Conservation (phyloP, 2,797 vertebrate genomes). For the Crocodylus rhombifer region DNA sequence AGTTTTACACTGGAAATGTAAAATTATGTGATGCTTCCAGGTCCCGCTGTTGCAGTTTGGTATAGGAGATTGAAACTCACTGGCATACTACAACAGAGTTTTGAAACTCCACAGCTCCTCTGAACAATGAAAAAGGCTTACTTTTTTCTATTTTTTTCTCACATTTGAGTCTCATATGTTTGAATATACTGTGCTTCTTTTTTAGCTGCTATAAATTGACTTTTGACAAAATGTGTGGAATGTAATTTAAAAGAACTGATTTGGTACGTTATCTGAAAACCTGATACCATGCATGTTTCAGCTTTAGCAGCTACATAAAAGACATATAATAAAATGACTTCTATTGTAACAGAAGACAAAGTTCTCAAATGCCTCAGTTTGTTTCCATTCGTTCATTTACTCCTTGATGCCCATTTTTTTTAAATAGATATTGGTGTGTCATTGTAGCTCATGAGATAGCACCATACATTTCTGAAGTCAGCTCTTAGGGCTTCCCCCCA, state of each 20-base stretch:
- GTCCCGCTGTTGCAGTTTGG: neutral
- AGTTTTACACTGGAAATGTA: neutral
- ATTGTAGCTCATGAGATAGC: slow-evolving; percentile 17
- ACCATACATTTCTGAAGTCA: neutral
- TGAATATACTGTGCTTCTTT: neutral
- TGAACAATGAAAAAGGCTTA: neutral
- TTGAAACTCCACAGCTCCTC: neutral
- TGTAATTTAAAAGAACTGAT: slow-evolving; percentile 41
- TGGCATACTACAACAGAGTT: neutral
- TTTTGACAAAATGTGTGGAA: slow-evolving; percentile 2
- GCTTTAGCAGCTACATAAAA: neutral
- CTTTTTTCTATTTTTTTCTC: neutral
- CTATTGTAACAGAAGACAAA: slow-evolving; percentile 7
- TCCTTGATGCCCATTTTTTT: neutral
- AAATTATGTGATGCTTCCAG: neutral
- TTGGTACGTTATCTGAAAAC: slow-evolving; percentile 31
- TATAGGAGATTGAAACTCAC: neutral
- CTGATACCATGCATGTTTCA: neutral
- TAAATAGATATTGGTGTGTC: slow-evolving; percentile 6
- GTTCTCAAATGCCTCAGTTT: slow-evolving; percentile 3
- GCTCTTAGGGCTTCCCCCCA: neutral
- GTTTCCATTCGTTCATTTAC: neutral
- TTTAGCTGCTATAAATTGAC: neutral
- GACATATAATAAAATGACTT: slow-evolving; percentile 4
- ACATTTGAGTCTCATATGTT: neutral